Percentiles rank a stretch among this genome's conserved stretches.
Conservation (phyloP, 2,113 vertebrate species). For the Talpa occidentalis region DNA sequence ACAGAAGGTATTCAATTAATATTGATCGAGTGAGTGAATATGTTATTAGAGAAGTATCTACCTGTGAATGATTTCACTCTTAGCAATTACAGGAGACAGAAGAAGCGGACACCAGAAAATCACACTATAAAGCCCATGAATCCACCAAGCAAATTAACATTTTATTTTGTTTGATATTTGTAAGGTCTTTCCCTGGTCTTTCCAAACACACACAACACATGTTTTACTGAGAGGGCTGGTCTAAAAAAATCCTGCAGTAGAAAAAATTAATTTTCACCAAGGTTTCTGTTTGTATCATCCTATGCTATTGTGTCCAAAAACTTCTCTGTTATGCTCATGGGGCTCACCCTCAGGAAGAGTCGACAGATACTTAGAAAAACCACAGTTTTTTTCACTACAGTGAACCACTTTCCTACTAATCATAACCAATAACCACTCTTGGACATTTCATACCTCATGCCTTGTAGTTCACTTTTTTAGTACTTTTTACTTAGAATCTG, state of each 20-base stretch:
- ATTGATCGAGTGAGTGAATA: not conserved
- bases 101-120: conserved; percentile 15
- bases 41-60: not conserved
- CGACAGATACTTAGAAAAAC: conserved; percentile 32
- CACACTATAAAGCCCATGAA: not conserved
- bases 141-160: conserved; percentile 57
- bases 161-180: conserved; percentile 64
- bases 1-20: not conserved
- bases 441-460: not conserved
- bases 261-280: conserved; percentile 64
- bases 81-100: not conserved
- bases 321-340: not conserved
- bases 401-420: not conserved
- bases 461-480: not conserved
- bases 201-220: not conserved
- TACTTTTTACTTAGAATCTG: not conserved
- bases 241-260: conserved; percentile 31
- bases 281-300: conserved; percentile 61
- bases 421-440: not conserved
- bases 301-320: not conserved
- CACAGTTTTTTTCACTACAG: not conserved
- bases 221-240: not conserved
- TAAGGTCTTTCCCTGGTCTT: conserved; percentile 65
- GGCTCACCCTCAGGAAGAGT: conserved; percentile 19
- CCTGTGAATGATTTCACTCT: conserved; percentile 42